Conservation (phyloP, 2,797 vertebrate genomes). For the Diceros bicornis region DNA sequence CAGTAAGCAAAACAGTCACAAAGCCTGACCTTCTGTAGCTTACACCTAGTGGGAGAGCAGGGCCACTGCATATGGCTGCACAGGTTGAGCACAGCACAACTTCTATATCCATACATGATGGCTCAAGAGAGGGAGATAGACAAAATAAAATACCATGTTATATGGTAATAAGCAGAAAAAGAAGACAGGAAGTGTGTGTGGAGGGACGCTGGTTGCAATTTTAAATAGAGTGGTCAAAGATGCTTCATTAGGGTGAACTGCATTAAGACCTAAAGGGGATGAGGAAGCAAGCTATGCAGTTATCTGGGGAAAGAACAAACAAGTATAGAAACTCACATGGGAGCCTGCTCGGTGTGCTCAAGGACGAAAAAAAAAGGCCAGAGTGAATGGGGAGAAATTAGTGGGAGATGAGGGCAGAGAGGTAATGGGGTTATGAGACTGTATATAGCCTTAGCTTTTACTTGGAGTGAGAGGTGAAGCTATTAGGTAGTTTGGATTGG, state of each 20-base stretch:
- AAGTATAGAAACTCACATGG: neutral
- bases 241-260: neutral
- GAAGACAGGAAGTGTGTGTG: neutral
- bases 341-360: neutral
- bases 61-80: neutral
- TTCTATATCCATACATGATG: neutral
- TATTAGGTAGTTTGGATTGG: neutral
- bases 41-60: neutral
- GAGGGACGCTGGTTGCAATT: neutral
- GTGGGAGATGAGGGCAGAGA: neutral
- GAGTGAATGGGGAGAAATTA: neutral
- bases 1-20: conserved; percentile 21
- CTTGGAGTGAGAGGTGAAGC: neutral
- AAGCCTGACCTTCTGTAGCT: neutral
- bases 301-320: neutral
- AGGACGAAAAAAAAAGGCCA: neutral
- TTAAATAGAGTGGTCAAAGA: neutral
- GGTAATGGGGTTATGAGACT: neutral
- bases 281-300: neutral
- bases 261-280: neutral
- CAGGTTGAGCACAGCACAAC: neutral
- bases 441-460: neutral
- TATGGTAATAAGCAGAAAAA: neutral
- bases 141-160: neutral
- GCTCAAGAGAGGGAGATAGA: neutral